phyloP scores from a whole-genome alignment of 2,888 invertebrate species.

The Drosophila algonquin region DNA sequence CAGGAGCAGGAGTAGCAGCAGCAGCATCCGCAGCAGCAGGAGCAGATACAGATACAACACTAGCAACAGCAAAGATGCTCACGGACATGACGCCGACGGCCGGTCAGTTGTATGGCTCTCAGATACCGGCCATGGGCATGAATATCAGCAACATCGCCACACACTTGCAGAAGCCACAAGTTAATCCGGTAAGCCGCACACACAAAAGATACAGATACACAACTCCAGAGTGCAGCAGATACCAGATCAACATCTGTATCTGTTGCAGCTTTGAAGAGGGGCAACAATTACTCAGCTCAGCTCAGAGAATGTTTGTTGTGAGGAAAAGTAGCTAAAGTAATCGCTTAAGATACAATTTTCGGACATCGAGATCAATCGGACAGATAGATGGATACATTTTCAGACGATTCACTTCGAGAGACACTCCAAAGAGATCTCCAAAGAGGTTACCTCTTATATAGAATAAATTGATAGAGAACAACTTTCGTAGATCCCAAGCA shows the following conservation, averaged over 20 bases:
- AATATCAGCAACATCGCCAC: constrained; percentile 85
- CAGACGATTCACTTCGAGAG: not conserved
- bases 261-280: not conserved
- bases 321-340: not conserved
- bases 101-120: constrained; percentile 86
- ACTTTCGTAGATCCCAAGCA: no score
- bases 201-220: not conserved
- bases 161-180: constrained; percentile 84
- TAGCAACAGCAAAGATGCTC: constrained; percentile 83
- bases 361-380: not conserved
- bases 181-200: constrained; percentile 83
- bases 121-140: constrained; percentile 87
- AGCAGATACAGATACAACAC: constrained; percentile 13
- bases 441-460: no score
- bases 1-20: constrained; percentile 45
- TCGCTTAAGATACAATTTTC: not conserved
- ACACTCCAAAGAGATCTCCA: not conserved
- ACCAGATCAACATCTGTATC: not conserved
- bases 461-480: no score
- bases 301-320: not conserved
- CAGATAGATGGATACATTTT: not conserved
- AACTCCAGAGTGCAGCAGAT: constrained; percentile 1
- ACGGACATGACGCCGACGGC: constrained; percentile 87
- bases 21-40: constrained; percentile 12
- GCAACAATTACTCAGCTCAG: not conserved